A percentile compares a stretch with the other conserved stretches of the same genome.
These are phyloP conservation scores for Cerastis leucographa DNA, from an alignment of 2,888 invertebrate genomes.

Conservation along the genomic window DNA sequence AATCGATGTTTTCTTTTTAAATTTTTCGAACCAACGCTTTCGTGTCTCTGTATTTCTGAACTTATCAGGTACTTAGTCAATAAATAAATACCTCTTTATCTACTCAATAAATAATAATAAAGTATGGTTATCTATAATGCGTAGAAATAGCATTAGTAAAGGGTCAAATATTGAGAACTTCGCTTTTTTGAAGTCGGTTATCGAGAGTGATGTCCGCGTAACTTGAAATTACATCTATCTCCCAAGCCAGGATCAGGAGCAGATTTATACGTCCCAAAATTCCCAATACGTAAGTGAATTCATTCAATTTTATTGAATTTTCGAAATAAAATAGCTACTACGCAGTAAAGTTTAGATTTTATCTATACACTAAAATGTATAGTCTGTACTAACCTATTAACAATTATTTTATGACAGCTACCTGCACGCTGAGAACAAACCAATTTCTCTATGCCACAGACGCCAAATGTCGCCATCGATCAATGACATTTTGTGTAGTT, in stretches of 20 bases:
- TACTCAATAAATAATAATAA: neutral
- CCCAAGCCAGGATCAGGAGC: neutral
- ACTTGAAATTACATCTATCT: neutral
- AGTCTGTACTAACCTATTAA: slow-evolving; percentile 76
- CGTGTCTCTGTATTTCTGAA: neutral
- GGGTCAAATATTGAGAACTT: neutral
- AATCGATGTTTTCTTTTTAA: neutral
- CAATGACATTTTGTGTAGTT: slow-evolving; percentile 91
- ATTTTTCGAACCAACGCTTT: neutral
- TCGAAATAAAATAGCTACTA: neutral
- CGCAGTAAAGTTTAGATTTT: slow-evolving; percentile 14
- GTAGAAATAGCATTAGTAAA: neutral
- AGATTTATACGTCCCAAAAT: neutral
- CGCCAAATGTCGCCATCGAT: slow-evolving; percentile 91
- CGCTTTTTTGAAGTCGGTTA: neutral
- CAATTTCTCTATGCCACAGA: slow-evolving; percentile 89
- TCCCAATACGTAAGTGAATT: neutral
- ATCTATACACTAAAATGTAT: slow-evolving; percentile 41
- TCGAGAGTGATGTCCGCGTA: neutral
- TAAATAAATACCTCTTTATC: neutral
- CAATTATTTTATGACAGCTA: slow-evolving; percentile 81
- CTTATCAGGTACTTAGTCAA: neutral
- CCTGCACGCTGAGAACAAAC: slow-evolving; percentile 75
- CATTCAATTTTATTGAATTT: neutral
- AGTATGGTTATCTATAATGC: neutral